Percentiles rank a stretch among this genome's conserved stretches.
Evolutionary conservation across 2,888 invertebrate genomes (phyloP).

Genomic region (Agonum fuliginosum): DNA sequence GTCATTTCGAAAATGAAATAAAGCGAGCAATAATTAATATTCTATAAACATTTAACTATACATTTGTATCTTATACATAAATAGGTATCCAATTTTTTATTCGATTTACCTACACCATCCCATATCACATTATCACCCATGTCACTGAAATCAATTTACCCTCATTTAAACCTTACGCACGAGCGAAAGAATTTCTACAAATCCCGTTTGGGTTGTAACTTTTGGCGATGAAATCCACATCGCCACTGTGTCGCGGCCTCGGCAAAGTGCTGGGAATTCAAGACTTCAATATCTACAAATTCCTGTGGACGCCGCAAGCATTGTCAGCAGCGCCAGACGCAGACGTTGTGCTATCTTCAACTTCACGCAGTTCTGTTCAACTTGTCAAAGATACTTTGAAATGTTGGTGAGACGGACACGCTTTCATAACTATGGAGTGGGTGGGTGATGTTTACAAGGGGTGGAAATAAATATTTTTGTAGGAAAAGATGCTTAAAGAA

Average conservation of each 20-base stretch:
- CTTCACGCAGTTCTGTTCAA: not conserved
- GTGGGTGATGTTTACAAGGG: not conserved
- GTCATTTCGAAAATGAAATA: too few relatives aligned
- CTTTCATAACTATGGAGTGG: not conserved
- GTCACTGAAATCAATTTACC: not conserved
- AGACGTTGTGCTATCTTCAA: not conserved
- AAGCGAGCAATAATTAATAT: too few relatives aligned
- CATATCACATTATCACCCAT: not conserved
- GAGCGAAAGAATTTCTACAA: not conserved
- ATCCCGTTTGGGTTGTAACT: not conserved
- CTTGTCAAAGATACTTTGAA: not conserved
- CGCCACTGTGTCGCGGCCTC: not conserved
- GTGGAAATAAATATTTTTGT: too few relatives aligned
- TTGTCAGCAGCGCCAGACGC: not conserved
- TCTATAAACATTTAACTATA: too few relatives aligned
- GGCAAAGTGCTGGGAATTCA: constrained; percentile 2
- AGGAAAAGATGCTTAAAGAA: too few relatives aligned
- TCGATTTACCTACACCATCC: too few relatives aligned
- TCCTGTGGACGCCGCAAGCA: not conserved
- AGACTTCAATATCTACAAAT: not conserved
- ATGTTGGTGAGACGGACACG: not conserved
- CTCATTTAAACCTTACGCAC: not conserved
- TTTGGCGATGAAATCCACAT: not conserved
- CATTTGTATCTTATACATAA: too few relatives aligned
- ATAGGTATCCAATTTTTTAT: too few relatives aligned